Evolutionary conservation across 1,140 invertebrate species (phyloP).

Genomic region (Drosophila nannoptera): DNA sequence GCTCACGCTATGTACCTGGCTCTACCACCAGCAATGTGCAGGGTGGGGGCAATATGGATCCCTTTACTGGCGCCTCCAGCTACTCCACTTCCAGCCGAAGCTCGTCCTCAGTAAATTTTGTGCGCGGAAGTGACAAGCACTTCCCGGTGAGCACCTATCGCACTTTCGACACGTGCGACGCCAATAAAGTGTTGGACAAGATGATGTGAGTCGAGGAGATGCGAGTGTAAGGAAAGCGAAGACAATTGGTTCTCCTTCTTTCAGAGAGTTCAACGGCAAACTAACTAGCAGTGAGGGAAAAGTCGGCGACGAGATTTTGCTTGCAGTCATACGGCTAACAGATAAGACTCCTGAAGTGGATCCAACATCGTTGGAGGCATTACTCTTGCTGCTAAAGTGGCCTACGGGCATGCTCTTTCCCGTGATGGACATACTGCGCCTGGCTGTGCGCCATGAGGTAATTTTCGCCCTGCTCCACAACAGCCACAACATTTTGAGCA

Average conservation of each 20-base stretch:
- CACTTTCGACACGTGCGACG: constrained; percentile 79
- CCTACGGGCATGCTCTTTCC: constrained; percentile 91
- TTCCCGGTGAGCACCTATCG: constrained; percentile 76
- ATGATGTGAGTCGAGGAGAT: constrained; percentile 62
- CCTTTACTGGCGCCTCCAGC: constrained; percentile 83
- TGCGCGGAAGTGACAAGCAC: constrained; percentile 58
- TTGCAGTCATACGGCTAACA: constrained; percentile 83
- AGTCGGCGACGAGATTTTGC: constrained; percentile 81
- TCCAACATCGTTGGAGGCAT: constrained; percentile 80
- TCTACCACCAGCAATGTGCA: constrained; percentile 45
- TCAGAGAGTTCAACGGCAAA: constrained; percentile 87
- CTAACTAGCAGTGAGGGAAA: constrained; percentile 78
- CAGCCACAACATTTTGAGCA: constrained; percentile 78
- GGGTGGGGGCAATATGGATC: constrained; percentile 81
- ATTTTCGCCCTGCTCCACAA: constrained; percentile 82
- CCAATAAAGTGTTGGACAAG: constrained; percentile 81
- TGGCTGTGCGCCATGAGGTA: constrained; percentile 85
- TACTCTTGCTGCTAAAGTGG: constrained; percentile 87
- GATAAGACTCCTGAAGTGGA: constrained; percentile 75
- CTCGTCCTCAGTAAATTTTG: constrained; percentile 62
- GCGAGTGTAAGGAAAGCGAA: no score
- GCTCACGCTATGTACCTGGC: constrained; percentile 82
- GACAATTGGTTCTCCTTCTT: background rate
- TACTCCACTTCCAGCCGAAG: constrained; percentile 79
- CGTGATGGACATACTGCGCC: constrained; percentile 89